Evolutionary conservation across 2,797 vertebrate species (phyloP).

Genomic region (Australoheros facetus): DNA sequence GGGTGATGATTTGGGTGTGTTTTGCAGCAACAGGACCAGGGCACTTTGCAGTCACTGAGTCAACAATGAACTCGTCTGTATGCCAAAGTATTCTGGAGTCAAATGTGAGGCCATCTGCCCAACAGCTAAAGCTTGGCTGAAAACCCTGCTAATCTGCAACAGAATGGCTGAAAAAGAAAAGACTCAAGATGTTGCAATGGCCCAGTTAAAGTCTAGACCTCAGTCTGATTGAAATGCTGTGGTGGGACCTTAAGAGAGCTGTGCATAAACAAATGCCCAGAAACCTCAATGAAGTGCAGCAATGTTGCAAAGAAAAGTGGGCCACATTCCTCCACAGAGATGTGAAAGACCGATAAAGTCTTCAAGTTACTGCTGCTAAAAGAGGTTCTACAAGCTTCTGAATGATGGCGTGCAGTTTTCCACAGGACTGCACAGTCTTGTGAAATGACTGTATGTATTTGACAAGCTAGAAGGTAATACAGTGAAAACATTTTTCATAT

Average conservation of each 20-base stretch:
- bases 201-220: neutral
- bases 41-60: neutral
- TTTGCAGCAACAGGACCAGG: neutral
- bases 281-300: neutral
- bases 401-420: neutral
- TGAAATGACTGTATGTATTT: neutral
- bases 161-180: neutral
- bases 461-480: neutral
- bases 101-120: neutral
- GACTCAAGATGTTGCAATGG: neutral
- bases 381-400: neutral
- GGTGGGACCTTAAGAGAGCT: neutral
- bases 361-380: neutral
- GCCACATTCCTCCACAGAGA: neutral
- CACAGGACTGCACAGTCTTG: neutral
- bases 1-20: neutral
- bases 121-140: neutral
- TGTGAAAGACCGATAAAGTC: neutral
- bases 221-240: neutral
- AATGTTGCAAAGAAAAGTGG: neutral
- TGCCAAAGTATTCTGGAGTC: neutral
- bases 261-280: neutral
- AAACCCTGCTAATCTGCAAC: neutral
- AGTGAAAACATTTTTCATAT: neutral
- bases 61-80: neutral